phyloP scores from a whole-genome alignment of 2,113 vertebrate genomes.

The Mastomys coucha region DNA sequence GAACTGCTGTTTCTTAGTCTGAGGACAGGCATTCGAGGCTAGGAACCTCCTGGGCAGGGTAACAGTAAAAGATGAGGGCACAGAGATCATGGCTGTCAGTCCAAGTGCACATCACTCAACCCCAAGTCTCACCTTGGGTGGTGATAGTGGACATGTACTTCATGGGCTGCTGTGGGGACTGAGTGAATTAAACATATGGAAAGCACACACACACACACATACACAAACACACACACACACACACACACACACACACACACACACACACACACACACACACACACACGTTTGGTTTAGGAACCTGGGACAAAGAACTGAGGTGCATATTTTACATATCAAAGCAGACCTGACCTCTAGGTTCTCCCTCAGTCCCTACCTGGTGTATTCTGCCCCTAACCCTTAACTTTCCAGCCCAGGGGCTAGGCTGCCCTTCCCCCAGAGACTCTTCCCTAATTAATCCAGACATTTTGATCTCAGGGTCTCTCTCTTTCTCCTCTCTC shows the following conservation, averaged over 20 bases:
- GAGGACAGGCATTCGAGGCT: neutral
- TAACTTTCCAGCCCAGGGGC: no score
- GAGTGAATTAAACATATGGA: neutral
- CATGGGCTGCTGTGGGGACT: neutral
- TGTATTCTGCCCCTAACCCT: no score
- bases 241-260: neutral
- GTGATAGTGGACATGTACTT: neutral
- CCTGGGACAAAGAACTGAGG: no score
- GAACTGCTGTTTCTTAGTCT: neutral
- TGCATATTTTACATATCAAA: no score
- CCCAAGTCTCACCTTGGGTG: no score
- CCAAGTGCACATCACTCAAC: fast-evolving
- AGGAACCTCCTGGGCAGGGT: neutral
- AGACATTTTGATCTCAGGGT: no score
- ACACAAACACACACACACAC: neutral
- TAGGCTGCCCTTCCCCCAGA: no score
- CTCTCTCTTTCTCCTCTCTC: no score
- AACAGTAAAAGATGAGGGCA: neutral
- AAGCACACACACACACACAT: neutral
- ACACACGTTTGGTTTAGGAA: neutral
- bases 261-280: neutral
- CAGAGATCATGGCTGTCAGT: neutral
- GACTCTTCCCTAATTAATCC: no score
- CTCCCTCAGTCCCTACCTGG: no score
- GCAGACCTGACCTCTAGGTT: no score